Base-by-base conservation (phyloP, 2,888 invertebrate species). In the Erynnis tages region DNA sequence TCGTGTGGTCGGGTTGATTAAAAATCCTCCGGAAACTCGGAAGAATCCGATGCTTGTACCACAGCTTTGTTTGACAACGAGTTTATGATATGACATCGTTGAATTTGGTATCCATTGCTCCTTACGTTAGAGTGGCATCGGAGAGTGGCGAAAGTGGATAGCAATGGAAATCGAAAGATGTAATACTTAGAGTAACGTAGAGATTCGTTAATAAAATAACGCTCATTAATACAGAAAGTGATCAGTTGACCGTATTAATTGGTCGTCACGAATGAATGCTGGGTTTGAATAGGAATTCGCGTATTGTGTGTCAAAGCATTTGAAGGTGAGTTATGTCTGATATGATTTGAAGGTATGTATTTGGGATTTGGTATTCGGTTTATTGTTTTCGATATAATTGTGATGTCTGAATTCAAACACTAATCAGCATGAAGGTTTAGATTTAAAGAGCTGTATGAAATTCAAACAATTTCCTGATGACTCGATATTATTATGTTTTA, bases 1-100 rank as follows among this genome's bases (percentile, higher is more conserved):
- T 65, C 67, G 64, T 62, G 68, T 73, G 73, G 73, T 71, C 63
- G 69, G 73, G 76, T 80, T 83, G 78, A 82, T 85, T 85, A 86
- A 86, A 87, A 87, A 86, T 85, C 71, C 75, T 54, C 75, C 79
- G 84, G 79, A 84, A 79, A 67, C 66, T 69, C 30, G 14, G 35
- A 44, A 44, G 43, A 50, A 44, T 35, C 43, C 43, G 34, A 43
- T 14, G 25, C 29, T 7, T 6, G 4, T 6, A 37, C 43, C 35
- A 50, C 19, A 25, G 1, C 6, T 7, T 17, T 0, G 2, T 8
- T 4, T 1, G n/a, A 23, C 34, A 5, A 10, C 13, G 4, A 23
- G 7, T 13, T 7, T 23, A 1, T 1, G 5, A 13, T n/a, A 11
- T 8, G 2, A 23, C 4, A 13, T 23, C 11, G 1, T 1, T 8